Evolutionary conservation across 2,888 invertebrate genomes (phyloP).

Genomic region (Melangyna quadrimaculata): DNA sequence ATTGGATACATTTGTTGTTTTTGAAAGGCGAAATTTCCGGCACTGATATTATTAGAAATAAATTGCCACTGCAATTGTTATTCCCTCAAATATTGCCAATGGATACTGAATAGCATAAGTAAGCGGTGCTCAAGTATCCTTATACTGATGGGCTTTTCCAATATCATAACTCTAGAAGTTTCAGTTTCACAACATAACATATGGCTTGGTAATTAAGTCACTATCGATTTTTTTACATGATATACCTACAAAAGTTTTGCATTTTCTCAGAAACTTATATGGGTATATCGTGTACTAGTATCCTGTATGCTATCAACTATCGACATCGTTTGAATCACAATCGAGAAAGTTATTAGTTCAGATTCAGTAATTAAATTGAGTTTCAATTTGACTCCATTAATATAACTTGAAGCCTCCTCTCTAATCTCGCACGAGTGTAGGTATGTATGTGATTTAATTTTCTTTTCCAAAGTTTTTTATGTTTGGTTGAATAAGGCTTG

Average conservation of each 20-base stretch:
- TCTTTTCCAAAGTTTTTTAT: not conserved
- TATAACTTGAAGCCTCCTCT: not conserved
- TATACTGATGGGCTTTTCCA: too few relatives aligned
- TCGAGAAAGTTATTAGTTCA: not conserved
- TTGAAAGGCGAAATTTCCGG: too few relatives aligned
- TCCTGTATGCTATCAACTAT: not conserved
- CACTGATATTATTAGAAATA: too few relatives aligned
- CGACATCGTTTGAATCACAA: not conserved
- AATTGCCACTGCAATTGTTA: too few relatives aligned
- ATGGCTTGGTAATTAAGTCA: not conserved
- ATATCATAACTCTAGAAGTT: not conserved
- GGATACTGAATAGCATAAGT: too few relatives aligned
- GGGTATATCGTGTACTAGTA: too few relatives aligned
- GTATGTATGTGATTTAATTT: slow-evolving; percentile 1
- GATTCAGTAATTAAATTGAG: not conserved
- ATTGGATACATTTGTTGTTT: too few relatives aligned
- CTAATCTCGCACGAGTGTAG: not conserved
- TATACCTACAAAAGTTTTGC: too few relatives aligned
- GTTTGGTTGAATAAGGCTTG: not conserved
- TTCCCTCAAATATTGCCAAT: too few relatives aligned
- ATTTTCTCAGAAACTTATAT: not conserved
- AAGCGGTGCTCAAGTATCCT: too few relatives aligned
- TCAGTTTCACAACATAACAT: not conserved
- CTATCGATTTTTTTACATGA: too few relatives aligned
- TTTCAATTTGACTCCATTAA: slow-evolving; percentile 1